Percentiles rank a stretch among this genome's conserved stretches.
phyloP scores from a whole-genome alignment of 1,140 invertebrate genomes.

The Kradibia gibbosae region DNA sequence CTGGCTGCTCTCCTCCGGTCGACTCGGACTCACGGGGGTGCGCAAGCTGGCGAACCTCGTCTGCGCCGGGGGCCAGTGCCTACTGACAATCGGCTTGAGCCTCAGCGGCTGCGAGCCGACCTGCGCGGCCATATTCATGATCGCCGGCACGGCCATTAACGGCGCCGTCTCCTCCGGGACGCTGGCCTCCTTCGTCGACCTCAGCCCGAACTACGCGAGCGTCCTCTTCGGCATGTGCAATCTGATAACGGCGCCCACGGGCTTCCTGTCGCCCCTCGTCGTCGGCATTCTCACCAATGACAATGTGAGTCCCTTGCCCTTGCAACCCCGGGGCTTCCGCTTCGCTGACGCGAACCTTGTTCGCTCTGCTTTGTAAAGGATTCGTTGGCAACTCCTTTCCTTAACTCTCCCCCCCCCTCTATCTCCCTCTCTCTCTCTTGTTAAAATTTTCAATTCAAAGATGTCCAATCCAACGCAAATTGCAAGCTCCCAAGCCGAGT shows the following conservation, averaged over 20 bases:
- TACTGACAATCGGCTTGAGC: constrained; percentile 75
- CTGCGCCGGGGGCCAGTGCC: constrained; percentile 74
- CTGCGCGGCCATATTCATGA: constrained; percentile 76
- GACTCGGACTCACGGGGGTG: constrained; percentile 76
- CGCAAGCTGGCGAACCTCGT: constrained; percentile 77
- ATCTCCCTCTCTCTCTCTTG: too few species aligned
- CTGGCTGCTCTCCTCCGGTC: constrained; percentile 75
- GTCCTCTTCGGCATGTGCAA: constrained; percentile 76
- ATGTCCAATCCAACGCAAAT: too few species aligned
- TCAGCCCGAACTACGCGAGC: constrained; percentile 81
- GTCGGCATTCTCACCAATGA: constrained; percentile 76
- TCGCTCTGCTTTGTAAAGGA: too few species aligned
- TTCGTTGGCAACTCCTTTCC: too few species aligned
- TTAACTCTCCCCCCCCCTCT: too few species aligned
- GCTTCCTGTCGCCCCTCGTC: constrained; percentile 76
- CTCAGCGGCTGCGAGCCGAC: constrained; percentile 77
- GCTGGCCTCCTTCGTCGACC: constrained; percentile 77
- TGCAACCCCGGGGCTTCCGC: too few species aligned
- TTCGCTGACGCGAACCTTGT: too few species aligned
- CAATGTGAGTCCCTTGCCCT: too few species aligned
- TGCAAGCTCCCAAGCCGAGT: too few species aligned
- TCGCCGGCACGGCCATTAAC: constrained; percentile 76
- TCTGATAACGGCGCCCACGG: constrained; percentile 71
- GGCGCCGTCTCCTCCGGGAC: constrained; percentile 79
- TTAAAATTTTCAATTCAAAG: too few species aligned